These are phyloP conservation scores for Aspidiotus destructor DNA, from an alignment of 2,888 invertebrate species.

Conservation along the genomic window DNA sequence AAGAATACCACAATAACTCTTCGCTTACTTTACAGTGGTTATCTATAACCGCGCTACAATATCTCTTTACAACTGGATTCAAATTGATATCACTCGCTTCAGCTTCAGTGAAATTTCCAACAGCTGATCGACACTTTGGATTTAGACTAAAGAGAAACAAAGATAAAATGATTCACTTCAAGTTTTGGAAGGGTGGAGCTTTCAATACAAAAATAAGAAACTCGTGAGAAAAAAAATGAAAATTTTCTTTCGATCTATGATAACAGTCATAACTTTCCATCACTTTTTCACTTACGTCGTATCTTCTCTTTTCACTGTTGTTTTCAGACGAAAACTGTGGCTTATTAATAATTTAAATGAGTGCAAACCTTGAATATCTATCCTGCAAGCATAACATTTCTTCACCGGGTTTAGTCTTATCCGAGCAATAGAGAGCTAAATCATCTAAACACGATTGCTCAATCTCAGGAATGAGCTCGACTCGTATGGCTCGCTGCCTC, in stretches of 20 bases:
- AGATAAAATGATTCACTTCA: background rate
- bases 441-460: conserved; percentile 83
- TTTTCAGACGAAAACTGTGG: no score
- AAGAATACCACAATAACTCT: background rate
- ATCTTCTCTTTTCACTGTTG: no score
- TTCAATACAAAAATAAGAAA: background rate
- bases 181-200: no score
- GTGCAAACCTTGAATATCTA: conserved; percentile 52
- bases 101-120: conserved; percentile 77
- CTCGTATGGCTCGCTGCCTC: conserved; percentile 82
- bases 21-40: conserved; percentile 54
- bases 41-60: conserved; percentile 70
- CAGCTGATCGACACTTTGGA: conserved; percentile 59
- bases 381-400: conserved; percentile 90
- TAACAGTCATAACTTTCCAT: no score
- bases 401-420: conserved; percentile 75
- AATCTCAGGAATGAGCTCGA: conserved; percentile 87
- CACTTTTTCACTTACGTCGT: no score
- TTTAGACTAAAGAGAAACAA: conserved; percentile 42
- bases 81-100: conserved; percentile 79
- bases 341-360: background rate
- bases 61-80: conserved; percentile 77
- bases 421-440: conserved; percentile 69
- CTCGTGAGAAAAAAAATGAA: background rate
- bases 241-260: background rate